Base-by-base conservation (phyloP, 2,888 invertebrate species). In the Julus scandinavius region DNA sequence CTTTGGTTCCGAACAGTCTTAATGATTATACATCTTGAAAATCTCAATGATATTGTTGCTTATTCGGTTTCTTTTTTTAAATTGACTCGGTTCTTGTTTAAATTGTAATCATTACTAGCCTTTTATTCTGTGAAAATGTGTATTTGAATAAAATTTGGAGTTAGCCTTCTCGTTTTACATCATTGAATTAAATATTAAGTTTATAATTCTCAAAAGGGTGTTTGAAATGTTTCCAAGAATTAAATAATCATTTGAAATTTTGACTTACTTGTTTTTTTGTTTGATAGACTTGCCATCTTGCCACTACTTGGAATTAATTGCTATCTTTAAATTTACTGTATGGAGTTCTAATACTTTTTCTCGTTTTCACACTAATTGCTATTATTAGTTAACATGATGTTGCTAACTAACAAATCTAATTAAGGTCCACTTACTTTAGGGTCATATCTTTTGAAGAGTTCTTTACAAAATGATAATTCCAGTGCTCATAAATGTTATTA, bases 91-190 rank as follows among this genome's bases (percentile, higher is more conserved):
- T 20, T 72, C 72, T 29, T 72, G 20, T 20, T 72, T 72, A 2
- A 72, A 72, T n/a, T 72, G 29, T 72, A 72, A 20, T 72, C 29
- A 72, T 72, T 29, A 72, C n/a, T 72, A 29, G 72, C 72, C 29
- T 72, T 72, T 72, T 29, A 72, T 29, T 72, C 20, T 72, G 72
- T 72, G 72, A 20, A 72, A 72, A n/a, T 72, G 72, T 72, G 72
- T 72, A 72, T 72, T 72, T 72, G 72, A 72, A 72, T 72, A 72
- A 72, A 72, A 72, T 9, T 72, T 72, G 72, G 72, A 72, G 29
- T 72, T 72, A 72, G 29, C 72, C 72, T 72, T 72, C 72, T 72
- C 72, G 29, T 9, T 72, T 29, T 72, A 4, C 29, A 29, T 72
- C 9, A 20, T 72, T 11, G 7, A 20, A 11, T 29, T 72, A 20